Evolutionary conservation across 2,888 invertebrate genomes (phyloP).

Genomic region (Ectemnius lituratus): DNA sequence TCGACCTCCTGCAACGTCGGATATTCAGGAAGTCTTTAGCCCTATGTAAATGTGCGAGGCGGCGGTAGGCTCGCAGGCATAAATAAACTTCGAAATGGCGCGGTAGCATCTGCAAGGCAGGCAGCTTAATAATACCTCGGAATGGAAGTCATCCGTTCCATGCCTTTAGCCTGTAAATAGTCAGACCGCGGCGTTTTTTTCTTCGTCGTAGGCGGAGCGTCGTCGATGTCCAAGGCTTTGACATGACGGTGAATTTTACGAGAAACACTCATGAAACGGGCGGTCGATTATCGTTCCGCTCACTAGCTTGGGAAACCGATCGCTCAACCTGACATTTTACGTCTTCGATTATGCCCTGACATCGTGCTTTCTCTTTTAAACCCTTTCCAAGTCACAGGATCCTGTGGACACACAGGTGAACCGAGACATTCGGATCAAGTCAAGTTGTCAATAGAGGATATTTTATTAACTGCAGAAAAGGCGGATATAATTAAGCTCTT

Average conservation of each 20-base stretch:
- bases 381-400: too few species aligned
- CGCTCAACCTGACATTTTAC: slow-evolving; percentile 1
- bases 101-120: slow-evolving; percentile 46
- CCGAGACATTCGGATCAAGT: too few species aligned
- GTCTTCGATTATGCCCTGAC: too few species aligned
- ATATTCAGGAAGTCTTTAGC: slow-evolving; percentile 54
- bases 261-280: slow-evolving; percentile 56
- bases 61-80: slow-evolving; percentile 53
- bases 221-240: background rate
- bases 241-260: slow-evolving; percentile 32
- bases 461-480: too few species aligned
- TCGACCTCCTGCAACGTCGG: slow-evolving; percentile 21
- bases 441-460: too few species aligned
- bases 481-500: too few species aligned
- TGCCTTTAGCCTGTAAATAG: background rate
- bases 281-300: slow-evolving; percentile 60
- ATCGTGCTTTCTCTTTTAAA: too few species aligned
- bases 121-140: slow-evolving; percentile 47
- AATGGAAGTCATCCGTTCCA: slow-evolving; percentile 18
- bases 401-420: too few species aligned
- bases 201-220: background rate
- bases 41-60: slow-evolving; percentile 61
- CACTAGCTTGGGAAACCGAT: slow-evolving; percentile 48
- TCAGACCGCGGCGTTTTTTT: background rate
- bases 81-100: slow-evolving; percentile 60